phyloP scores from a whole-genome alignment of 2,797 vertebrate genomes.

The Lagocephalus sceleratus region DNA sequence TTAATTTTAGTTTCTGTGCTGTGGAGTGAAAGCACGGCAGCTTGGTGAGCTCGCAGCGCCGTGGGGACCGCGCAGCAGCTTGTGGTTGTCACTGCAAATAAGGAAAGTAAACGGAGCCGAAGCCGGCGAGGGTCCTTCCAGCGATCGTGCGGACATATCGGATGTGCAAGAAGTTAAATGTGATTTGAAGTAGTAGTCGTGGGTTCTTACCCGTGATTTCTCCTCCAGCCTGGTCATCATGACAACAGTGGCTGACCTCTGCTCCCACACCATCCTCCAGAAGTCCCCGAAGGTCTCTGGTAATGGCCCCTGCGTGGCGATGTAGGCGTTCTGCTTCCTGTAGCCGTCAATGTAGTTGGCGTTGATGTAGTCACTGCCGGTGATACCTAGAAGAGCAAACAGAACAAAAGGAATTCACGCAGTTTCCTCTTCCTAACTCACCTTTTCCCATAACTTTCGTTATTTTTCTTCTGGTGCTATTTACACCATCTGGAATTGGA shows the following conservation, averaged over 20 bases:
- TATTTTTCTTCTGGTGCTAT: conserved; percentile 12
- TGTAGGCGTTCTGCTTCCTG: conserved; percentile 97
- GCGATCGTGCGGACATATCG: conserved; percentile 20
- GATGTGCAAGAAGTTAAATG: conserved; percentile 18
- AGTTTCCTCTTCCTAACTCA: neutral
- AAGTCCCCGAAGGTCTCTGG: conserved; percentile 97
- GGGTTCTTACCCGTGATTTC: conserved; percentile 87
- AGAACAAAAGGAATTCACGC: conserved; percentile 1
- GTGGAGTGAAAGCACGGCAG: conserved; percentile 14
- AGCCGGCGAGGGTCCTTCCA: conserved; percentile 26
- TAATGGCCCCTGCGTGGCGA: conserved; percentile 93
- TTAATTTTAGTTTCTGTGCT: conserved; percentile 34
- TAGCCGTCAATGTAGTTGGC: conserved; percentile 98
- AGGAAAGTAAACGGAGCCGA: conserved; percentile 24
- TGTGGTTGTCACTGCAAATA: conserved; percentile 37
- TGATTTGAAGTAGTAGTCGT: conserved; percentile 31
- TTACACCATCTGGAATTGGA: conserved; percentile 10
- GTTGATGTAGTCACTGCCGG: conserved; percentile 95
- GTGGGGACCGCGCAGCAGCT: conserved; percentile 40
- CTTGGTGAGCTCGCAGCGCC: conserved; percentile 19
- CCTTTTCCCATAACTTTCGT: neutral
- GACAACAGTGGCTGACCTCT: conserved; percentile 91
- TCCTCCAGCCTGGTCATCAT: conserved; percentile 99
- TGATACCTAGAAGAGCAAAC: conserved; percentile 77
- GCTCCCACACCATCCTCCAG: conserved; percentile 99